Evolutionary conservation across 1,140 invertebrate genomes (phyloP).

Genomic region (Arctopsyche grandis): DNA sequence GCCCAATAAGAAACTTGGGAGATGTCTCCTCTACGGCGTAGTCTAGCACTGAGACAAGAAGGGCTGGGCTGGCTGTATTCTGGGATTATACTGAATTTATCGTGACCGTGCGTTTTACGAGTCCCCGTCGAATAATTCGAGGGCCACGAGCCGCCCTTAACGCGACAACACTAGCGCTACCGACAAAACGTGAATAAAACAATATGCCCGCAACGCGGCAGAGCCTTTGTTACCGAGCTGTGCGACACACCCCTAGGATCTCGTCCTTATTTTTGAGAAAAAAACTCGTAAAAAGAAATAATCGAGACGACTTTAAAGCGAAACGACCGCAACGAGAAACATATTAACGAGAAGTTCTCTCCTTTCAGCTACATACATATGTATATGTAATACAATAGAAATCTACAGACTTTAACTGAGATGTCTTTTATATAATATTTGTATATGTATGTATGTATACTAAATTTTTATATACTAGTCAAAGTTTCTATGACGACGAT

Average conservation of each 20-base stretch:
- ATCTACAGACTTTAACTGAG: too few species aligned
- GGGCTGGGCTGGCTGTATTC: constrained; percentile 2
- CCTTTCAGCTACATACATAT: too few species aligned
- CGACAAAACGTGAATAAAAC: constrained; percentile 16
- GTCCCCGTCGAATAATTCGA: constrained; percentile 29
- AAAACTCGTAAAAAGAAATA: neutral
- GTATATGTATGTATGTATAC: too few species aligned
- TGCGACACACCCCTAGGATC: neutral
- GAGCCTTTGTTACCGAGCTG: constrained; percentile 26
- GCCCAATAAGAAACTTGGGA: too few species aligned
- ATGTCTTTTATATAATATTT: too few species aligned
- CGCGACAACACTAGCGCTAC: neutral
- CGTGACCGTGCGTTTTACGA: constrained; percentile 34
- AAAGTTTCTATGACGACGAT: too few species aligned
- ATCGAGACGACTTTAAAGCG: neutral
- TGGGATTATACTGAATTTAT: constrained; percentile 35
- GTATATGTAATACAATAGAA: too few species aligned
- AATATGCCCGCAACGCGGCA: neutral
- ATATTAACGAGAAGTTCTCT: too few species aligned
- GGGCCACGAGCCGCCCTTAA: neutral
- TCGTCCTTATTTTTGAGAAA: neutral
- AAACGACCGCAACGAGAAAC: neutral
- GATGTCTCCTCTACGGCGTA: too few species aligned
- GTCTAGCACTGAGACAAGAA: neutral
- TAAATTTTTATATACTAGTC: too few species aligned